Base-by-base conservation (phyloP, 1,140 invertebrate genomes). In the Drosophila pruinosa region DNA sequence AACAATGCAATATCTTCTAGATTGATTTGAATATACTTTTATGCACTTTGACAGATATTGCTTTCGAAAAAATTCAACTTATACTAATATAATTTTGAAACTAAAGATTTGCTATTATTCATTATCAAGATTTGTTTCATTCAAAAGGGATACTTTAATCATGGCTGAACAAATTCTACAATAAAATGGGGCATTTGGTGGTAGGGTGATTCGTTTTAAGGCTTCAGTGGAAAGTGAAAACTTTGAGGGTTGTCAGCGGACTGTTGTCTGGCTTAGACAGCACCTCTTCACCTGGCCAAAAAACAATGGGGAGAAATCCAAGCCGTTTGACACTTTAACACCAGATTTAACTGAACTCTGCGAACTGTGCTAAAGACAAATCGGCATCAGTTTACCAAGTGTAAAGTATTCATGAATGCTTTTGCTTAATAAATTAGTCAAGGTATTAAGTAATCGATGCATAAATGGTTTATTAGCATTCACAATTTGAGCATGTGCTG, bases 341-440 rank as follows among this genome's bases (percentile, higher is more conserved):
- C 67, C 67, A 78, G 78, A 88, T 89, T 88, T 88, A 88, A 89
- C 82, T 89, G 75, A 88, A 82, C 82, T 81, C 4, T 56, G 17
- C 57, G 81, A 71, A 59, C 82, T 28, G 22, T 43, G 0, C 8
- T 43, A n/a, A 15, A 22, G 36, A 15, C 28, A 31, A 58, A 12
- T 38, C 48, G 22, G 57, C 14, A 67, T 83, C 54, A 45, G 19
- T 19, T 83, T 75, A 50, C 79, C 31, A 17, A n/a, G 8, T n/a
- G 24, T 19, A n/a, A n/a, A n/a, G n/a, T n/a, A n/a, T n/a, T n/a
- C n/a, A n/a, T n/a, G n/a, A n/a, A n/a, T n/a, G n/a, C n/a, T n/a
- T n/a, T n/a, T n/a, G n/a, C n/a, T n/a, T n/a, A n/a, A n/a, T n/a
- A n/a, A n/a, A n/a, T n/a, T 2, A 38, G 17, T 17, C n/a, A 22